Evolutionary conservation across 2,797 vertebrate genomes (phyloP).

Genomic region (Onychomys leucogaster): DNA sequence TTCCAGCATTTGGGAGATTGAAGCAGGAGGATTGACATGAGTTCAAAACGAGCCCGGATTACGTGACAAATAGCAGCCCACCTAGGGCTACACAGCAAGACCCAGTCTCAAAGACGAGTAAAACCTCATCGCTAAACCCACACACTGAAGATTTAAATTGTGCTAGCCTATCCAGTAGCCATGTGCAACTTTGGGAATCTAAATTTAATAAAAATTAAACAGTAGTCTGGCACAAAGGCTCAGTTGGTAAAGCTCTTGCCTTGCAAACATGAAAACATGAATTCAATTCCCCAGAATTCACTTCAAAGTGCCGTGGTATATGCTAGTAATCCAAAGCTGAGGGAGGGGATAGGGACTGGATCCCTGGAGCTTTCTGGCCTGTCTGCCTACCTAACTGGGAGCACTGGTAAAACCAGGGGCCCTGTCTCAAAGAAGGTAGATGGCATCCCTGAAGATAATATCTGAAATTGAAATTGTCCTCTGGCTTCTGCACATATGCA

Average conservation of each 20-base stretch:
- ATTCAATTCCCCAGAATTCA: neutral
- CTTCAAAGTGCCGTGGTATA: neutral
- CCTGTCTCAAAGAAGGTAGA: neutral
- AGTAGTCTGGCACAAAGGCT: neutral
- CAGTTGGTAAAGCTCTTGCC: neutral
- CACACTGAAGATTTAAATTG: neutral
- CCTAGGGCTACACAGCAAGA: neutral
- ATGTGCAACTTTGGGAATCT: neutral
- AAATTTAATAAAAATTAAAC: neutral
- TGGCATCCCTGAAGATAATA: neutral
- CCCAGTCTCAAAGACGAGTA: neutral
- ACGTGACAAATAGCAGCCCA: too few species aligned
- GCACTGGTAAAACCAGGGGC: neutral
- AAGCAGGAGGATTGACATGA: neutral
- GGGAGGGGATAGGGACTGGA: too few species aligned
- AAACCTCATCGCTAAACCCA: neutral
- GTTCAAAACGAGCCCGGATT: neutral
- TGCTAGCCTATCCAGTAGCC: neutral
- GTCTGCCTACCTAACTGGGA: too few species aligned
- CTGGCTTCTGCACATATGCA: neutral
- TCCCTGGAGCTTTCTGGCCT: neutral
- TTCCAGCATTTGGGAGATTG: neutral
- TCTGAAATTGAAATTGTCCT: neutral
- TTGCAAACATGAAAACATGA: neutral
- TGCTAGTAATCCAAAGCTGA: neutral